phyloP scores from a whole-genome alignment of 53 echinoderm and acorn worm species.

The Henricia sp. region DNA sequence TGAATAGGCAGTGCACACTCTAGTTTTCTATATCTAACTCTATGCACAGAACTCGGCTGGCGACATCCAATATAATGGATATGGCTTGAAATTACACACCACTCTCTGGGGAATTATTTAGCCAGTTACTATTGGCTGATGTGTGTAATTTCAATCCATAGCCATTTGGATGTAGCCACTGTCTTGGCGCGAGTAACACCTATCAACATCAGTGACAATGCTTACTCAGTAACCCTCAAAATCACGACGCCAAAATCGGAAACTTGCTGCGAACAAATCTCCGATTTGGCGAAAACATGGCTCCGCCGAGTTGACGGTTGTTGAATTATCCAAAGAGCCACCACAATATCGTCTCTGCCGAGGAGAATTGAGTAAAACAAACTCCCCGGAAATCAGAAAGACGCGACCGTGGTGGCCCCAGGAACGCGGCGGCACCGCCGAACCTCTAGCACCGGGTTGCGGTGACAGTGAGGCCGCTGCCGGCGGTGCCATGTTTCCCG shows the following conservation, averaged over 20 bases:
- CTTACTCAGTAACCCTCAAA: constrained; percentile 52
- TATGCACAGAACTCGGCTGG: too few relatives aligned
- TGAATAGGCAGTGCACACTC: too few relatives aligned
- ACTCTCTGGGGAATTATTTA: too few relatives aligned
- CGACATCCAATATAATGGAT: too few relatives aligned
- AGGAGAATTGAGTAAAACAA: constrained; percentile 29
- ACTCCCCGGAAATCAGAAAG: constrained; percentile 53
- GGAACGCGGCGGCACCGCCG: constrained; percentile 42
- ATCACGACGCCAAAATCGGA: too few relatives aligned
- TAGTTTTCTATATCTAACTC: too few relatives aligned
- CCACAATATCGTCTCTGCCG: constrained; percentile 51
- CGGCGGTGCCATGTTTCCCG: constrained; percentile 36
- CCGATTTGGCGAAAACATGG: too few relatives aligned
- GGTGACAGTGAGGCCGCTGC: constrained; percentile 93
- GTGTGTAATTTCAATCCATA: too few relatives aligned
- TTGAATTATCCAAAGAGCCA: constrained; percentile 45
- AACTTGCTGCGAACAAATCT: too few relatives aligned
- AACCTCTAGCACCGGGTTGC: constrained; percentile 79
- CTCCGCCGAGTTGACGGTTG: too few relatives aligned
- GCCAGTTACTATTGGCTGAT: too few relatives aligned
- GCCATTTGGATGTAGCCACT: constrained; percentile 32
- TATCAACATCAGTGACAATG: constrained; percentile 10
- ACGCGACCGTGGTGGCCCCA: constrained; percentile 70
- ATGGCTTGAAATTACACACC: too few relatives aligned
- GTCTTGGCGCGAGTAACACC: constrained; percentile 51